Conservation (phyloP, 2,113 vertebrate genomes). For the human region DNA sequence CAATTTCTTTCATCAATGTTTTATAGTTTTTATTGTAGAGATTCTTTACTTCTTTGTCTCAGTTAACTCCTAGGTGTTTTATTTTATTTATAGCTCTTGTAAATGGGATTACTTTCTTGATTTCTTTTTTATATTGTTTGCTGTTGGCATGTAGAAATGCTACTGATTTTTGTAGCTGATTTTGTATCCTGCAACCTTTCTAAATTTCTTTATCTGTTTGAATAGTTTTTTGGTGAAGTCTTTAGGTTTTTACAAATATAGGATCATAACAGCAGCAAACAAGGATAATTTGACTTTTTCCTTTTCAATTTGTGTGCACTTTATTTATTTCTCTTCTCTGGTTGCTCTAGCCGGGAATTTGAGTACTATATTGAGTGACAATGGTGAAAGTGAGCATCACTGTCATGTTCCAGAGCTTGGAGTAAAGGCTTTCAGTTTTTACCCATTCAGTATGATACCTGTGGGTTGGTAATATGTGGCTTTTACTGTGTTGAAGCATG, state of each 20-base stretch:
- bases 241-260: background rate
- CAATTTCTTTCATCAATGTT: background rate
- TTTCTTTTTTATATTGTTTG: background rate
- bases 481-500: background rate
- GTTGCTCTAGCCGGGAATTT: background rate
- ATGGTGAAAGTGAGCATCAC: background rate
- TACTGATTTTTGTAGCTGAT: background rate
- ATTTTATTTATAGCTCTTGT: background rate
- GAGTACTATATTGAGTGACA: background rate
- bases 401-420: background rate
- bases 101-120: background rate
- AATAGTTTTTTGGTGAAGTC: background rate
- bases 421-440: background rate
- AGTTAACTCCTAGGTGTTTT: background rate
- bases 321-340: background rate
- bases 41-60: background rate
- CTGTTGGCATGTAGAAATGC: background rate
- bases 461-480: background rate
- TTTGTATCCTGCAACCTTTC: background rate
- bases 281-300: background rate
- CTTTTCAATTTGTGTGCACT: background rate
- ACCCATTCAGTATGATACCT: background rate
- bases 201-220: background rate
- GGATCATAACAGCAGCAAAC: background rate
- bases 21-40: background rate